Base-by-base conservation (phyloP, 2,888 invertebrate genomes). In the Cinara cedri region DNA sequence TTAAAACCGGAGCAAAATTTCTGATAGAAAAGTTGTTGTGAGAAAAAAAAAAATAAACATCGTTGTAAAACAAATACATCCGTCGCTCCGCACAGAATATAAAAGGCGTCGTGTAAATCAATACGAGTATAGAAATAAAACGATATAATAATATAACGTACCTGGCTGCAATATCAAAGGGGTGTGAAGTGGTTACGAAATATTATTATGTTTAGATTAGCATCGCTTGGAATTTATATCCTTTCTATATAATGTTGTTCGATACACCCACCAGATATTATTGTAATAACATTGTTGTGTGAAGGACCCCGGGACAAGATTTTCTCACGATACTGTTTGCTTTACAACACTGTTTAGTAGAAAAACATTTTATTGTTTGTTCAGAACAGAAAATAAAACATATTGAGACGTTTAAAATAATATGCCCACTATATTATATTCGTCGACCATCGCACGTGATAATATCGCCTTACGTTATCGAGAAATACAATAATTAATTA, bases 121-220 rank as follows among this genome's bases (percentile, higher is more conserved):
- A 51, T 75, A 51, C 65, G 44, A 65, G 54, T 54, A 63, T 26
- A 4, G 34, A 44, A 54, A 54, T 54, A 54, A 65, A 65, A 65
- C 42, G 74, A 74, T 65, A 44, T 21, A 44, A 34, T 34, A 34
- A 34, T 34, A 34, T 34, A n/a, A 34, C 34, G 34, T 42, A 34
- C 34, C 34, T 34, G 34, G 34, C 34, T 65, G 34, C n/a, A 51
- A 54, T 65, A 65, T 66, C 16, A 75, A 57, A 76, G 44, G 75
- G 68, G 68, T 76, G 68, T 68, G 57, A 76, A 76, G 68, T 76
- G 46, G 76, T 49, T 68, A 68, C 68, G 57, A 14, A 9, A 19
- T 54, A 19, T 19, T 9, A n/a, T 66, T 68, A 76, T 68, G 76
- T 76, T 68, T 68, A 68, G 76, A 76, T 76, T 57, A 26, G 57